These are phyloP conservation scores for Machimus rusticus DNA, from an alignment of 2,888 invertebrate species.

Conservation along the genomic window DNA sequence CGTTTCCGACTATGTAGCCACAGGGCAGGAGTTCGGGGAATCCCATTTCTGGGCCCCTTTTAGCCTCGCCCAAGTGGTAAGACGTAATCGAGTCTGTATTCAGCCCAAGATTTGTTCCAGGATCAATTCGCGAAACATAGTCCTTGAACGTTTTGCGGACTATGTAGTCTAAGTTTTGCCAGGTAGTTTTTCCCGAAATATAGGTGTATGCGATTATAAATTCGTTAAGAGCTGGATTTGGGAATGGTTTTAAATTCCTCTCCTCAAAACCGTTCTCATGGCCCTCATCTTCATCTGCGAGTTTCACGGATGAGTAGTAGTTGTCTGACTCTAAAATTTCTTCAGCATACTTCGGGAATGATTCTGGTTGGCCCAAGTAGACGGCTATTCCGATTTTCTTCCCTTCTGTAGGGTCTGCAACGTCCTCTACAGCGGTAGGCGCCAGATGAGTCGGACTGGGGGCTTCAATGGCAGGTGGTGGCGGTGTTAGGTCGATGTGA, in stretches of 20 bases:
- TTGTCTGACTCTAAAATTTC: conserved; percentile 72
- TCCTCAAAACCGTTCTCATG: conserved; percentile 52
- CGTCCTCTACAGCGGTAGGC: conserved; percentile 66
- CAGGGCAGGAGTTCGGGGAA: conserved; percentile 92
- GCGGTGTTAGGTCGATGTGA: conserved; percentile 62
- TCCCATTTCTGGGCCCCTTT: conserved; percentile 78
- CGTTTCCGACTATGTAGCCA: conserved; percentile 90
- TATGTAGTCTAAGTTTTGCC: conserved; percentile 93
- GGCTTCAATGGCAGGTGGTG: conserved; percentile 60
- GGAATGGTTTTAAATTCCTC: conserved; percentile 65
- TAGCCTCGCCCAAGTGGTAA: conserved; percentile 92
- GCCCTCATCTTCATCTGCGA: conserved; percentile 38
- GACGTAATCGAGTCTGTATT: conserved; percentile 89
- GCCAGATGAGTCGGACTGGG: conserved; percentile 57
- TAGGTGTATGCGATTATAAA: conserved; percentile 88
- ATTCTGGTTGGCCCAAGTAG: conserved; percentile 83
- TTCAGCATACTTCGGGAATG: conserved; percentile 74
- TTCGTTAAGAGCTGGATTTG: conserved; percentile 71
- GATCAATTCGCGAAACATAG: conserved; percentile 91
- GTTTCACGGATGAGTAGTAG: conserved; percentile 66
- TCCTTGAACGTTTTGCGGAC: conserved; percentile 94
- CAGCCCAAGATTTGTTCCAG: conserved; percentile 85
- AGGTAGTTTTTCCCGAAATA: conserved; percentile 91
- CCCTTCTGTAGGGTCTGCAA: conserved; percentile 78
- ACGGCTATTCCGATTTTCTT: conserved; percentile 89